Percentiles rank a stretch among this genome's conserved stretches.
Conservation (phyloP, 2,797 vertebrate species). For the Sarcophilus harrisii region DNA sequence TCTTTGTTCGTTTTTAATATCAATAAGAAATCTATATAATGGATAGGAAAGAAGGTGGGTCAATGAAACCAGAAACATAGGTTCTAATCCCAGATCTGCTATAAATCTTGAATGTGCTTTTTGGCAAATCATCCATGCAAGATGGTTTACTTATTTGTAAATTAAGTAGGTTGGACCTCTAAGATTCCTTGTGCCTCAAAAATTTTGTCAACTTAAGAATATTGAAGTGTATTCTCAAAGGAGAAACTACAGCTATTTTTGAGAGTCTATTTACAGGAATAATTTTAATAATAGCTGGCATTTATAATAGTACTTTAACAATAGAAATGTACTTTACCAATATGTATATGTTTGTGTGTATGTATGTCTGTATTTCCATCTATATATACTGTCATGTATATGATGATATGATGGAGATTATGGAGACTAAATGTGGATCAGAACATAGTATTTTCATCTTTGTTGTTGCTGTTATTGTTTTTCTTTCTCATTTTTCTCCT, state of each 20-base stretch:
- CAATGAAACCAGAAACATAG: background rate
- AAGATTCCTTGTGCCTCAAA: background rate
- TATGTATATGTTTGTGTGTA: too few relatives aligned
- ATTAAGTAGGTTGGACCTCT: background rate
- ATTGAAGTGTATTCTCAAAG: constrained; percentile 48
- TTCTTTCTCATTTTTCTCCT: too few relatives aligned
- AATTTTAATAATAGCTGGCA: background rate
- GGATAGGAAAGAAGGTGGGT: background rate
- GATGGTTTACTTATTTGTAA: background rate
- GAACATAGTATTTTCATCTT: too few relatives aligned
- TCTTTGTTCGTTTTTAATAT: constrained; percentile 23
- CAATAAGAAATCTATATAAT: background rate
- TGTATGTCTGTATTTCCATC: too few relatives aligned
- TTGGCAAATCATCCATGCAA: background rate
- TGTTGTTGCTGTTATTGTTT: too few relatives aligned
- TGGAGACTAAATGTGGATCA: too few relatives aligned
- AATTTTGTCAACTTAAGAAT: constrained; percentile 24
- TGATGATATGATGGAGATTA: too few relatives aligned
- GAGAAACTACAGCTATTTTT: constrained; percentile 40
- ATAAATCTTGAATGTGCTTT: background rate
- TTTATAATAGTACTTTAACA: background rate
- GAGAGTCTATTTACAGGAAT: background rate
- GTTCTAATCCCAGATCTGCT: background rate
- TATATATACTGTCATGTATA: too few relatives aligned
- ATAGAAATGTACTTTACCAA: background rate